These are phyloP conservation scores for Myotis pilosus DNA, from an alignment of 2,797 vertebrate genomes.

Conservation along the genomic window DNA sequence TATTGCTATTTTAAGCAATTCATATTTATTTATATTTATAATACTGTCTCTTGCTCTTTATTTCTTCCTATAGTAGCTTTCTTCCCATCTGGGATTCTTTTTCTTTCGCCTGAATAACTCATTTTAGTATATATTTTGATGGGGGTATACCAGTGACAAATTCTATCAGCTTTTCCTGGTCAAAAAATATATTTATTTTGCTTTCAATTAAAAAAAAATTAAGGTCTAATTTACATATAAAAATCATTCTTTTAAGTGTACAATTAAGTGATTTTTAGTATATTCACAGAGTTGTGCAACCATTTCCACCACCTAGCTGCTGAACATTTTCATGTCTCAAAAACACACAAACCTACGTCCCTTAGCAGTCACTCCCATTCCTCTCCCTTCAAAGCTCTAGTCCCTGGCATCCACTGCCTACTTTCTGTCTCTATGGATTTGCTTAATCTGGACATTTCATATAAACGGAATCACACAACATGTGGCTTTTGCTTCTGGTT, in stretches of 20 bases:
- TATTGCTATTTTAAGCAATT: background rate
- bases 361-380: background rate
- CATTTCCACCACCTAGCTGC: background rate
- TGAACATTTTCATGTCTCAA: background rate
- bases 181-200: background rate
- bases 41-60: background rate
- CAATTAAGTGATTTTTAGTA: background rate
- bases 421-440: background rate
- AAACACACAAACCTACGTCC: background rate
- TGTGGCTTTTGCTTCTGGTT: background rate
- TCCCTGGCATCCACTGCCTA: background rate
- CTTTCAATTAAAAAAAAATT: background rate
- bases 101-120: background rate
- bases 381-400: background rate
- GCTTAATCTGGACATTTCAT: background rate
- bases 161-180: background rate
- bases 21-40: background rate
- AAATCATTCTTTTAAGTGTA: background rate
- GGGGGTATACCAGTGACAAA: background rate
- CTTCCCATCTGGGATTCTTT: background rate
- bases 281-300: background rate
- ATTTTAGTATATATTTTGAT: background rate
- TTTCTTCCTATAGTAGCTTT: background rate
- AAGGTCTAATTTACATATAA: background rate
- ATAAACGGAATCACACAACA: background rate